phyloP scores from a whole-genome alignment of 92 coral and sea anemone species.

The Phymanthus crucifer region DNA sequence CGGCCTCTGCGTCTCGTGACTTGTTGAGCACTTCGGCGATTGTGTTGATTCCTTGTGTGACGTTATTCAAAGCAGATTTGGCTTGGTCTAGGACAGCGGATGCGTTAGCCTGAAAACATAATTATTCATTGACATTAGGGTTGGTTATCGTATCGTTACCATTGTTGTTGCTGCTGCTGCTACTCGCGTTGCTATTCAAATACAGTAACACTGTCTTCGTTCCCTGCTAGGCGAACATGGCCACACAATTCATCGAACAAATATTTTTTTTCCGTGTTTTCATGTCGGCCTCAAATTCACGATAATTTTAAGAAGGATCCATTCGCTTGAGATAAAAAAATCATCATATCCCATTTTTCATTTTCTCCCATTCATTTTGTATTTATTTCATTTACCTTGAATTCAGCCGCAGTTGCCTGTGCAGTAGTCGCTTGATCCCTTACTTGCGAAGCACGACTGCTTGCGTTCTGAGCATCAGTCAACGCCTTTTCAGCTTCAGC shows the following conservation, averaged over 20 bases:
- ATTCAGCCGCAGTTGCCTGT: conserved; percentile 54
- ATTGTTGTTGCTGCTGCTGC: too few relatives aligned
- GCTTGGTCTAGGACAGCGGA: conserved; percentile 69
- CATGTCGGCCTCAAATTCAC: too few relatives aligned
- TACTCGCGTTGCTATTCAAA: too few relatives aligned
- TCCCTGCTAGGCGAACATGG: too few relatives aligned
- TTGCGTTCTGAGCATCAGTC: conserved; percentile 55
- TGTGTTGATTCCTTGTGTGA: conserved; percentile 65
- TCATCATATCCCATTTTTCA: not conserved
- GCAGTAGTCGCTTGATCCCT: conserved; percentile 51
- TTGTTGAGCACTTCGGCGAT: conserved; percentile 64
- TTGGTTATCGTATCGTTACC: too few relatives aligned
- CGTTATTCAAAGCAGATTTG: conserved; percentile 65
- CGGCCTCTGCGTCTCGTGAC: conserved; percentile 72
- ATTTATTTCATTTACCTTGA: conserved; percentile 51
- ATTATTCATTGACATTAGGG: too few relatives aligned
- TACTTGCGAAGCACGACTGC: conserved; percentile 45
- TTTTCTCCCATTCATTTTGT: not conserved
- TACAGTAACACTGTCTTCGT: too few relatives aligned
- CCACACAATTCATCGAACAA: too few relatives aligned
- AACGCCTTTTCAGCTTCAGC: conserved; percentile 64
- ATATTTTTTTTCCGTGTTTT: too few relatives aligned
- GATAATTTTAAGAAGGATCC: too few relatives aligned
- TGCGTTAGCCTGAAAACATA: conserved; percentile 86
- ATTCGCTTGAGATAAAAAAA: too few relatives aligned